Evolutionary conservation across 2,113 vertebrate genomes (phyloP).

Genomic region (Boleophthalmus pectinirostris): DNA sequence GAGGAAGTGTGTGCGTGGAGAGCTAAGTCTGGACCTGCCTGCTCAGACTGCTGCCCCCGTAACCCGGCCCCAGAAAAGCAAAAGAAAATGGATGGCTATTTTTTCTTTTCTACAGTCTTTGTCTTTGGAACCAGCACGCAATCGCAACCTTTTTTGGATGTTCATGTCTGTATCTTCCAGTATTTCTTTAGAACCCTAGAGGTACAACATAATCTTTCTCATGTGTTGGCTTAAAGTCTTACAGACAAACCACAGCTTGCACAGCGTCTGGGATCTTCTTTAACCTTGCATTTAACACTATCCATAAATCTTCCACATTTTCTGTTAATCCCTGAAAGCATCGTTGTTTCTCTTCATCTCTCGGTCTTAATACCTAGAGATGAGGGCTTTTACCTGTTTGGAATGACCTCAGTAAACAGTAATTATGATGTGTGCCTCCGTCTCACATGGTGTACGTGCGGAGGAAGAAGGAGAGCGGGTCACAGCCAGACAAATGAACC

Average conservation of each 20-base stretch:
- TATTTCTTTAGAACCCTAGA: not conserved
- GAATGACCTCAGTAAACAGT: slow-evolving; percentile 25
- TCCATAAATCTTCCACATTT: slow-evolving; percentile 4
- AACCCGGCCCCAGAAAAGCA: too few relatives aligned
- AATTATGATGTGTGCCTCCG: slow-evolving; percentile 17
- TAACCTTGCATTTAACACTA: not conserved
- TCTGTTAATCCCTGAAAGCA: not conserved
- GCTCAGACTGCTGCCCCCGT: too few relatives aligned
- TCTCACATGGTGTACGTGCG: not conserved
- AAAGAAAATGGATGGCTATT: too few relatives aligned
- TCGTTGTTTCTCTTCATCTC: slow-evolving; percentile 9
- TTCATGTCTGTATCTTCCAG: too few relatives aligned
- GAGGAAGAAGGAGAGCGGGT: not conserved
- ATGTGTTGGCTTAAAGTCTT: not conserved
- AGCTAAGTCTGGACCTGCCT: too few relatives aligned
- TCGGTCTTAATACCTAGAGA: slow-evolving; percentile 7
- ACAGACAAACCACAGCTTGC: not conserved
- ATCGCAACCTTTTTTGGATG: too few relatives aligned
- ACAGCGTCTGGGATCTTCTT: slow-evolving; percentile 6
- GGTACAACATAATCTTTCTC: not conserved
- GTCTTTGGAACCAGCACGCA: too few relatives aligned
- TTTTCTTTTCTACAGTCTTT: too few relatives aligned
- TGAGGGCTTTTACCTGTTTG: slow-evolving; percentile 33
- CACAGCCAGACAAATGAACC: not conserved
- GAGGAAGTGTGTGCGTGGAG: too few relatives aligned